A percentile compares a stretch with the other conserved stretches of the same genome.
These are phyloP conservation scores for Diceros bicornis DNA, from an alignment of 2,797 vertebrate species.

Conservation along the genomic window DNA sequence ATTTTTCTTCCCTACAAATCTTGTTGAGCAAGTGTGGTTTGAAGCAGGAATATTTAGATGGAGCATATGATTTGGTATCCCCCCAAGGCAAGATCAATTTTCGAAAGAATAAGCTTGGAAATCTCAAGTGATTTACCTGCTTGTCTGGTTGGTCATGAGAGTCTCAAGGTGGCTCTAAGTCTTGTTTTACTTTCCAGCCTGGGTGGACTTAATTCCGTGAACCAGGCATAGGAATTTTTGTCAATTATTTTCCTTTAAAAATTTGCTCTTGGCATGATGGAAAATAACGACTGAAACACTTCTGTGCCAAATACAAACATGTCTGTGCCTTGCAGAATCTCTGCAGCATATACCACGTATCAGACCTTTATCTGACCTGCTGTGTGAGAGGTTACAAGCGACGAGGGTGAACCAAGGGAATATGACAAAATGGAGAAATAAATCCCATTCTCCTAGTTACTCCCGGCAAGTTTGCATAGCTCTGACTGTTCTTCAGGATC, in stretches of 20 bases:
- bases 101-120: constrained; percentile 77
- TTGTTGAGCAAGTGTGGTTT: constrained; percentile 27
- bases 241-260: constrained; percentile 70
- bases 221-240: constrained; percentile 65
- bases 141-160: constrained; percentile 72
- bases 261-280: constrained; percentile 69
- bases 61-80: neutral
- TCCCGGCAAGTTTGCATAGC: neutral
- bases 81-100: constrained; percentile 75
- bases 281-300: constrained; percentile 80
- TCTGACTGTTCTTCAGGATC: neutral
- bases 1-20: constrained; percentile 60
- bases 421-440: neutral
- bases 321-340: constrained; percentile 52
- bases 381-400: neutral
- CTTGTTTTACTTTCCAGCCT: constrained; percentile 79
- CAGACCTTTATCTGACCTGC: constrained; percentile 53
- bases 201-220: constrained; percentile 84
- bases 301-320: constrained; percentile 64
- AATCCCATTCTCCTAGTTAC: neutral
- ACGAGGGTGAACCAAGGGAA: neutral
- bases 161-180: constrained; percentile 27
- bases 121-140: constrained; percentile 82
- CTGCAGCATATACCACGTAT: too few species aligned
- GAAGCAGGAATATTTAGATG: constrained; percentile 1